Conservation (phyloP, 2,113 vertebrate genomes). For the Nycticebus coucang region DNA sequence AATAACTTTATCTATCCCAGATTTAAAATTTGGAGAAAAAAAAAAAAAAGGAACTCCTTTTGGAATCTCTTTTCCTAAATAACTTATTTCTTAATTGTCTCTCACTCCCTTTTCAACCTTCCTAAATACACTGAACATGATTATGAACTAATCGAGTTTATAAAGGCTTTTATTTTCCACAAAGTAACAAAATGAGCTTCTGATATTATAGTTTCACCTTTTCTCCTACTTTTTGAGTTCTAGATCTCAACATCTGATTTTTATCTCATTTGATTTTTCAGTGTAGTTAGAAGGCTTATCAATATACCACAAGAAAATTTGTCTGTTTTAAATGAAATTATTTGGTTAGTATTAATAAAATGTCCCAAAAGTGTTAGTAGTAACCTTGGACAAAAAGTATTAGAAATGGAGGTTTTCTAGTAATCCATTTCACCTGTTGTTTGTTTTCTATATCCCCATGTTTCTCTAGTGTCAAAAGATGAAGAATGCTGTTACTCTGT, state of each 20-base stretch:
- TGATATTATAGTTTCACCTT: background rate
- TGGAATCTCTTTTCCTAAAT: background rate
- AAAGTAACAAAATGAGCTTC: background rate
- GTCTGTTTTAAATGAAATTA: background rate
- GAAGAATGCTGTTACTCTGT: background rate
- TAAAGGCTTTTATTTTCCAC: background rate
- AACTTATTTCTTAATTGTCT: background rate
- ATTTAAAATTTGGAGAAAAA: background rate
- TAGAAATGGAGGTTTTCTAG: background rate
- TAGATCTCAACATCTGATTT: background rate
- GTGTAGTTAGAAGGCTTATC: background rate
- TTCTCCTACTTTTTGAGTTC: background rate
- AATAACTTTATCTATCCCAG: background rate
- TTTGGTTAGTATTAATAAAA: background rate
- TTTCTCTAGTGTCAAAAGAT: background rate
- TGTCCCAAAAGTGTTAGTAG: background rate
- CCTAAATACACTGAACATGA: background rate
- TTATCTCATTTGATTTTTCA: too few relatives aligned
- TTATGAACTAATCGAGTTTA: background rate
- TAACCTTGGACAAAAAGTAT: background rate
- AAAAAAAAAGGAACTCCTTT: background rate
- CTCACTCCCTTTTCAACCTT: background rate
- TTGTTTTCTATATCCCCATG: background rate
- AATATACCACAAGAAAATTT: background rate
- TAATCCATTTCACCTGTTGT: background rate